Evolutionary conservation across 2,888 invertebrate genomes (phyloP), one percentile per base, ranked within the genome.

Genomic region (Drosophila neutralis): DNA sequence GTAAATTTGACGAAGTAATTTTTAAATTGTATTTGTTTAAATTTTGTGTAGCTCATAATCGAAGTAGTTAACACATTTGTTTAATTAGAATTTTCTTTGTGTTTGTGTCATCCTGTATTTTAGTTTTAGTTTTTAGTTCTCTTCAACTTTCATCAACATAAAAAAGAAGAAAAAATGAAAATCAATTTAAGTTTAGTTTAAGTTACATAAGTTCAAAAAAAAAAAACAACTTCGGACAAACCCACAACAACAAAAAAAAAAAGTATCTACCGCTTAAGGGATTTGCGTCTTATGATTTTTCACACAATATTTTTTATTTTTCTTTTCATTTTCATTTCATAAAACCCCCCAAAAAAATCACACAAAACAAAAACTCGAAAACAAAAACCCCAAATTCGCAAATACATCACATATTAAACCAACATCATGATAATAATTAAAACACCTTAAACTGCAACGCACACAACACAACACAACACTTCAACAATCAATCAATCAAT

Each of bases 271-370:
- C 31, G 49, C 65, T 69, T 86, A 82, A 75, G 74, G 64, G 64
- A 62, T 62, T 85, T 74, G 69, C 67, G 85, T 80, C 80, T 89
- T 87, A 83, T 89, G 75, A 87, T 89, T 87, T 85, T 85, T 85
- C 87, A 88, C 78, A 83, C 78, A 78, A 80, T 76, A 82, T 84
- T 85, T 87, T 89, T 90, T 84, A 74, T 82, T 90, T 78, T 87
- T 88, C 90, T 87, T 87, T 87, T 87, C 90, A 86, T 90, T 85
- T 89, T 89, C 83, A 86, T 90, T 90, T 88, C 89, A 82, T 88
- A 79, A 60, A 69, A 56, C 29, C 45, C 38, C 52, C 57, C 63
- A 56, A 67, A 48, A 51, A 52, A 73, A 60, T 62, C 42, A 58
- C 62, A 68, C 57, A 52, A 56, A 42, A 52, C 64, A 64, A 58